Evolutionary conservation across 2,797 vertebrate species (phyloP), one percentile per base, ranked within the genome.

Genomic region (Anguilla marmorata): DNA sequence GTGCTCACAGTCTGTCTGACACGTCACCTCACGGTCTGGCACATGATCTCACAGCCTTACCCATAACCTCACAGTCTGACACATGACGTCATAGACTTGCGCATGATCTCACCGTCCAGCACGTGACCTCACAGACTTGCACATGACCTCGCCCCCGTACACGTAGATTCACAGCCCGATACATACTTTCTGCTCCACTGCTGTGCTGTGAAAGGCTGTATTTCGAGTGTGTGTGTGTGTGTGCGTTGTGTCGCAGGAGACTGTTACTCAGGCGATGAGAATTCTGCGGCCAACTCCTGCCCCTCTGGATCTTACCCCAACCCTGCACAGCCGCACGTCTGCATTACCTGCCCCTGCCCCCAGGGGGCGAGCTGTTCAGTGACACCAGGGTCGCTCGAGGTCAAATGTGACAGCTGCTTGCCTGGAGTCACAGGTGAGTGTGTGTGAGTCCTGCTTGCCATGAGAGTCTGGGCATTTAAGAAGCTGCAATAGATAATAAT

Each of bases 201-300:
- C 60, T 19, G 19, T 63, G 58, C 19, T 72, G 14, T 6, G 30
- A 27, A 72, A 33, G 8, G 0, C 27, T 74, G 72, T 76, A 37
- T 30, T 37, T 21, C 3, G 3, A 41, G 3, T 79, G 8, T 33
- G 74, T 41, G 74, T 37, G 12, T 79, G 54, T 85, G 54, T 84
- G 19, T 85, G 54, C 72, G 12, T 41, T 69, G 24, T 6, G 66
- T 74, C 54, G 37, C 92, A 98, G 97, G 98, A 6, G 98, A 98
- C 69, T 99, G 98, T 88, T 98, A 97, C 91, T 96, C 97, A 0
- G 97, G 97, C 5, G 98, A 99, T 8, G 96, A 98, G 91, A 96
- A 95, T 0, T 93, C 94, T 14, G 94, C 89, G 2, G 93, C 91
- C 0, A 91, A 54, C 11, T 92, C 91, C 90, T 99, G 98, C 85